Evolutionary conservation across 2,888 invertebrate genomes (phyloP), one percentile per base, ranked within the genome.

Genomic region (Macrosoma leucophasiata): DNA sequence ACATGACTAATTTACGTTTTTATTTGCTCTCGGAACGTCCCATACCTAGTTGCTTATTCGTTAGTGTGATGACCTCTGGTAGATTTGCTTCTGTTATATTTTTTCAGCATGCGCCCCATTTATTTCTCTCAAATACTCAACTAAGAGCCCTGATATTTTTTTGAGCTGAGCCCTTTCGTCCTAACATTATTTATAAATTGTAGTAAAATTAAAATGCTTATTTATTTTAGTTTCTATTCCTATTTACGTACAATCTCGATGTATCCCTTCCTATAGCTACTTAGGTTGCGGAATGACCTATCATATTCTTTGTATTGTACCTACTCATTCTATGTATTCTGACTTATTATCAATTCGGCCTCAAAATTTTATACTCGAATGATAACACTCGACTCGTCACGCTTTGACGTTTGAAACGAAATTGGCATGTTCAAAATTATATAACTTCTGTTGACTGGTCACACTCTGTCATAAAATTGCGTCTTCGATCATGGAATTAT

Each of bases 251-350:
- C 17, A 18, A 15, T 9, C 10, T 6, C 12, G 12, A 13, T 20
- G 2, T 8, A 29, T 29, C 21, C 11, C 20, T 13, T 9, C 20
- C 7, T 20, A 1, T 12, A 9, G 9, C 10, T 13, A 28, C 22
- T 12, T 35, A 12, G 17, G n/a, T n/a, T 57, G 12, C 17, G 26
- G 33, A 33, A 27, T 48, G 40, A 53, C 48, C 41, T 46, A 47
- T 53, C 43, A 43, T 48, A 41, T 48, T 21, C 36, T 50, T 41
- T 34, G 36, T 54, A 38, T 39, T 46, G 2, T 35, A 26, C 15
- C 50, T 40, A 36, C 43, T 39, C 43, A 39, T 44, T 51, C 49
- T 55, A 44, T 64, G 71, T 73, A 75, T 75, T 76, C 75, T 75
- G 72, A 47, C 48, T 60, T 50, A 49, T 39, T 50, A 49, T 42